Conservation (phyloP, 2,113 vertebrate genomes). For the Chionodraco myersi region DNA sequence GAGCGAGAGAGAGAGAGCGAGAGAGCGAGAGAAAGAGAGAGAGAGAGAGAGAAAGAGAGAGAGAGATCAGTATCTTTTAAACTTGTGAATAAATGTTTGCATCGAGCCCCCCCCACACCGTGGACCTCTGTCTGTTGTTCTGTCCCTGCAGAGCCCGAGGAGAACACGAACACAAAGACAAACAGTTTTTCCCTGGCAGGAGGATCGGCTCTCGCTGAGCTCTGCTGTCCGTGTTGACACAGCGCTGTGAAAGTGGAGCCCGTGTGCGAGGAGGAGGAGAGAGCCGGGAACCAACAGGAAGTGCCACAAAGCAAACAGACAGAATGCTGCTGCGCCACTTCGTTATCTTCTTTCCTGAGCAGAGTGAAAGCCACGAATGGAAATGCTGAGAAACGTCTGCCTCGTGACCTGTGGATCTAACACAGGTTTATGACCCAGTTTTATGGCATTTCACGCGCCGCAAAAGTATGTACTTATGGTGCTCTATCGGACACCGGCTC, state of each 20-base stretch:
- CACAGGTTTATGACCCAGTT: neutral
- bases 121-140: neutral
- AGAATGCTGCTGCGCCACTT: conserved; percentile 25
- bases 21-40: no score
- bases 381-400: neutral
- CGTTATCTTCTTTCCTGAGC: neutral
- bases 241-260: conserved; percentile 41
- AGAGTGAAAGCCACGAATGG: neutral
- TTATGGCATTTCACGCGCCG: neutral
- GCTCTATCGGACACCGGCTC: neutral
- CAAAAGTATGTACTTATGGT: neutral
- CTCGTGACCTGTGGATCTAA: neutral
- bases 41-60: no score
- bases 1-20: no score
- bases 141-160: neutral
- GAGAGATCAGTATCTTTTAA: no score
- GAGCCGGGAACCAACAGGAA: conserved; percentile 1
- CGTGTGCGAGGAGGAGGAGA: neutral
- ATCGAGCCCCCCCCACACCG: neutral
- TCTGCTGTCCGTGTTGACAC: conserved; percentile 48
- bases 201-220: conserved; percentile 15
- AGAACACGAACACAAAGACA: conserved; percentile 33
- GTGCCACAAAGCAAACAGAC: conserved; percentile 45
- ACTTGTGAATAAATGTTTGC: neutral
- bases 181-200: conserved; percentile 26